Conservation (phyloP, 2,888 invertebrate species). For the Acanthosepion lycidas region DNA sequence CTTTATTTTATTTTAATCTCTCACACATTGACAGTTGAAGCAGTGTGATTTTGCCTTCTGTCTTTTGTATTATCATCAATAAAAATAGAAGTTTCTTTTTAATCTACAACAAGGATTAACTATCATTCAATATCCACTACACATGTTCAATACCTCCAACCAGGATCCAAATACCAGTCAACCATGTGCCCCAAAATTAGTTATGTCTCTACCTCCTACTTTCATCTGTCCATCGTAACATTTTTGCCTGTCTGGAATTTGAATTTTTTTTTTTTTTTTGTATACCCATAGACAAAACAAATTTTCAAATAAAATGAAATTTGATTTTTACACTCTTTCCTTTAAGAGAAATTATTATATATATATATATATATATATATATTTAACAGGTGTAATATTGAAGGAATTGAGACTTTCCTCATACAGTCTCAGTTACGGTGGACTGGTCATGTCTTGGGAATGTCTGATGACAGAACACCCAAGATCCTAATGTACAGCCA, state of each 20-base stretch:
- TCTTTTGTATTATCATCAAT: too few relatives aligned
- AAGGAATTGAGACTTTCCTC: too few relatives aligned
- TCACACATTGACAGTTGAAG: background rate
- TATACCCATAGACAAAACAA: background rate
- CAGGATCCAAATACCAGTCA: too few relatives aligned
- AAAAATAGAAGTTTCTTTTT: too few relatives aligned
- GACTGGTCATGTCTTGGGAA: too few relatives aligned
- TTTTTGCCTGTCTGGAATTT: background rate
- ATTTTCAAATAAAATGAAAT: background rate
- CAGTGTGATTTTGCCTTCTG: background rate
- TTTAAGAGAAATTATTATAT: too few relatives aligned
- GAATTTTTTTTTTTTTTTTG: background rate
- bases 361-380: too few relatives aligned
- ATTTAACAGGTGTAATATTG: too few relatives aligned
- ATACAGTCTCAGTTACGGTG: too few relatives aligned
- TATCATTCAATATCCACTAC: background rate
- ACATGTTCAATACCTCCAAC: background rate
- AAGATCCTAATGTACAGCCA: too few relatives aligned
- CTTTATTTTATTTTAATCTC: background rate
- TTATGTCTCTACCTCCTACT: background rate
- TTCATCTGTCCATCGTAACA: background rate
- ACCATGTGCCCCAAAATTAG: too few relatives aligned
- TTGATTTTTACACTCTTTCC: background rate
- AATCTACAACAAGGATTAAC: background rate
- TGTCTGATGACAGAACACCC: too few relatives aligned